phyloP scores from a whole-genome alignment of 2,888 invertebrate species.

The Stenoptilia bipunctidactyla region DNA sequence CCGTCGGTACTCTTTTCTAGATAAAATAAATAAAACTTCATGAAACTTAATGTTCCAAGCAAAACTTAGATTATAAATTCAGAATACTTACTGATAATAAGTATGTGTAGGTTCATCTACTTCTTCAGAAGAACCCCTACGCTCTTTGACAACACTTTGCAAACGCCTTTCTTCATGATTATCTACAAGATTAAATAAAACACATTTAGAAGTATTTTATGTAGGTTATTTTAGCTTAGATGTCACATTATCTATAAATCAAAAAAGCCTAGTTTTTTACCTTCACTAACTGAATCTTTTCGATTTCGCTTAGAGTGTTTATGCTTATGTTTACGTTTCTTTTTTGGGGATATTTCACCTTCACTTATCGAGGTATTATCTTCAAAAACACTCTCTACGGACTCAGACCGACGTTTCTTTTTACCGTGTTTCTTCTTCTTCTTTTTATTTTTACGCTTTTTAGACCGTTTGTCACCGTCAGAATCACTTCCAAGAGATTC shows the following conservation, averaged over 20 bases:
- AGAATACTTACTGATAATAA: slow-evolving; percentile 52
- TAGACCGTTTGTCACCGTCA: slow-evolving; percentile 46
- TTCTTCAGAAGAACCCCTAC: slow-evolving; percentile 40
- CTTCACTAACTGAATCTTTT: slow-evolving; percentile 37
- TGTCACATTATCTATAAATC: too few species aligned
- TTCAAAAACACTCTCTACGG: slow-evolving; percentile 34
- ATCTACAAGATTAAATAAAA: slow-evolving; percentile 20
- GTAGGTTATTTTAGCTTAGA: too few species aligned
- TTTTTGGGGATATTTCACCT: slow-evolving; percentile 50
- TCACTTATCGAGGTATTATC: slow-evolving; percentile 45
- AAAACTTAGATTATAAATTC: background rate
- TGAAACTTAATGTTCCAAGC: too few species aligned
- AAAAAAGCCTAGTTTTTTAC: too few species aligned
- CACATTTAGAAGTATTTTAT: too few species aligned
- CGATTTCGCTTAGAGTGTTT: slow-evolving; percentile 43
- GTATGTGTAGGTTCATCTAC: slow-evolving; percentile 42
- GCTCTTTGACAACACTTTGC: slow-evolving; percentile 58
- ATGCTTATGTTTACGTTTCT: slow-evolving; percentile 57
- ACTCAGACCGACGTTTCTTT: slow-evolving; percentile 48
- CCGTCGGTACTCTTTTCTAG: slow-evolving; percentile 45
- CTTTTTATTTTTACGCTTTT: slow-evolving; percentile 65
- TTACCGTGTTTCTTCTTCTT: slow-evolving; percentile 65
- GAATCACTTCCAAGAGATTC: slow-evolving; percentile 55
- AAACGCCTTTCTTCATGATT: slow-evolving; percentile 35
- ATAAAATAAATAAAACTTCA: slow-evolving; percentile 1